phyloP scores from a whole-genome alignment of 2,797 vertebrate genomes.

The Coreius guichenoti region DNA sequence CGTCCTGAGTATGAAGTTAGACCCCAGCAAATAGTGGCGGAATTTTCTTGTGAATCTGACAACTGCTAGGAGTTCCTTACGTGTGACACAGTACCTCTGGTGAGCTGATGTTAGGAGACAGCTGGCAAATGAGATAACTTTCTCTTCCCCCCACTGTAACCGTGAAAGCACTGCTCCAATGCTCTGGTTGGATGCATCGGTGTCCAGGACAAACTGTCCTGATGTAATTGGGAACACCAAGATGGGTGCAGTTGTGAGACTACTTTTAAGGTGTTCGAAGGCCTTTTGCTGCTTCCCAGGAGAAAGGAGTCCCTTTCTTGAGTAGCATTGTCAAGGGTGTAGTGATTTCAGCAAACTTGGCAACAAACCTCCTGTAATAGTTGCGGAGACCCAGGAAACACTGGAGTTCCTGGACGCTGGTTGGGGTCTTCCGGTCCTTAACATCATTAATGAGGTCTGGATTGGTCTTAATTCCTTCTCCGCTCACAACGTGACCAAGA shows the following conservation, averaged over 20 bases:
- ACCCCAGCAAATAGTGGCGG: neutral
- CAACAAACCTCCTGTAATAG: constrained; percentile 39
- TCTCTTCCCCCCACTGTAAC: constrained; percentile 14
- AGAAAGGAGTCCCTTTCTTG: constrained; percentile 4
- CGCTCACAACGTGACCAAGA: too few relatives aligned
- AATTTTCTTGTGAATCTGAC: neutral
- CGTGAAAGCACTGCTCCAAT: constrained; percentile 27
- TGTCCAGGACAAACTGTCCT: constrained; percentile 20
- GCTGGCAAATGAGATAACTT: constrained; percentile 21
- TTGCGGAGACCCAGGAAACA: constrained; percentile 32
- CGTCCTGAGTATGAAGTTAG: neutral
- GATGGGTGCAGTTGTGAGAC: neutral
- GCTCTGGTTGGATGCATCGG: constrained; percentile 13
- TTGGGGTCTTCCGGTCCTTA: constrained; percentile 4
- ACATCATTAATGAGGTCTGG: constrained; percentile 32
- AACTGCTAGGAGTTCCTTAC: neutral
- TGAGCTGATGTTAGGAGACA: neutral
- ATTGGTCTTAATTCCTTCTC: too few relatives aligned
- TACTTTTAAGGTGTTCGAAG: too few relatives aligned
- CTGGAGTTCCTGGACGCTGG: constrained; percentile 24
- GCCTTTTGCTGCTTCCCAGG: constrained; percentile 8
- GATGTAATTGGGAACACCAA: constrained; percentile 11
- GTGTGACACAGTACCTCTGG: neutral
- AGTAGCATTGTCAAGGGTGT: neutral
- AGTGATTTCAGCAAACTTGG: neutral